Evolutionary conservation across 2,797 vertebrate species (phyloP).

Genomic region (Leptoclinus maculatus): DNA sequence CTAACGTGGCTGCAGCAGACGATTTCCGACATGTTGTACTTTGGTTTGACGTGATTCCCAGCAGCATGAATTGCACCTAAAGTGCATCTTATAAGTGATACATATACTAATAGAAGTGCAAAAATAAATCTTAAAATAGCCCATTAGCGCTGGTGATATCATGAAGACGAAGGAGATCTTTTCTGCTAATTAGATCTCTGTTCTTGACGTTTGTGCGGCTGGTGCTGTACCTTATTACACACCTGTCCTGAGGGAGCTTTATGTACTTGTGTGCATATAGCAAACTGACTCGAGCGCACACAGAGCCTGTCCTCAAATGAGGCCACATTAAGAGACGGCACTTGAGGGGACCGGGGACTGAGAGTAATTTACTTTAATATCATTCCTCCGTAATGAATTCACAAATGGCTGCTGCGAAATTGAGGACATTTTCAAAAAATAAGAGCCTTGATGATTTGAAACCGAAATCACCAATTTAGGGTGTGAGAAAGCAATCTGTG

Average conservation of each 20-base stretch:
- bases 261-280: conserved; percentile 24
- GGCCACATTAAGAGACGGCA: conserved; percentile 53
- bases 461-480: conserved; percentile 20
- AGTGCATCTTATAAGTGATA: neutral
- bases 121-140: neutral
- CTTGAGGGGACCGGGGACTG: conserved; percentile 37
- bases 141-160: neutral
- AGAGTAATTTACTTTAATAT: conserved; percentile 50
- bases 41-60: too few relatives aligned
- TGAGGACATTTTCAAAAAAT: conserved; percentile 24
- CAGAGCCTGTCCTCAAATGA: conserved; percentile 44
- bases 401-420: conserved; percentile 41
- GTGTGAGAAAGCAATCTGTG: conserved; percentile 17
- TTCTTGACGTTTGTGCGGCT: conserved; percentile 5
- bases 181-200: neutral
- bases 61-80: neutral
- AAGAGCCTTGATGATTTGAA: conserved; percentile 40
- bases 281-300: conserved; percentile 19
- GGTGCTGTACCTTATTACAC: conserved; percentile 8
- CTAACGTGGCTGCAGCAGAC: too few relatives aligned
- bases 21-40: too few relatives aligned
- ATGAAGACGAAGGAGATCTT: neutral
- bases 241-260: conserved; percentile 5
- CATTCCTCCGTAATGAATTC: conserved; percentile 45
- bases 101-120: neutral